Conservation (phyloP, 2,113 vertebrate genomes). For the Hydrolagus affinis region DNA sequence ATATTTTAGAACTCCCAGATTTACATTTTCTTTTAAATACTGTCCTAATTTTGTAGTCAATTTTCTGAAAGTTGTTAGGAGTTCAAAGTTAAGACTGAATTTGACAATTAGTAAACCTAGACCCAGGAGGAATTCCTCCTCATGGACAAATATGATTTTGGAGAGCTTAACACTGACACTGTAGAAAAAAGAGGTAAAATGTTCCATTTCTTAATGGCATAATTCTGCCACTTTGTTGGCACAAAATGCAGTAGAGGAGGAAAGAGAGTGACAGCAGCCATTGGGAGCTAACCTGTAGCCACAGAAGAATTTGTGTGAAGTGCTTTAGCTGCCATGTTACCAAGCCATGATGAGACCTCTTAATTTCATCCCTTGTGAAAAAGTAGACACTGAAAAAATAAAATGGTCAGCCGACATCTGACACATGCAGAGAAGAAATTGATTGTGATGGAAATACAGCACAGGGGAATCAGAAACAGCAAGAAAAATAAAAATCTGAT, state of each 20-base stretch:
- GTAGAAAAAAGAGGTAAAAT: not conserved
- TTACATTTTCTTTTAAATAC: too few relatives aligned
- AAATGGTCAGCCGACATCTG: not conserved
- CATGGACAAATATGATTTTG: not conserved
- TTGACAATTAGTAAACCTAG: too few relatives aligned
- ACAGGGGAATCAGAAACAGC: not conserved
- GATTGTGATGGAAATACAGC: too few relatives aligned
- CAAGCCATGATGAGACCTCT: not conserved
- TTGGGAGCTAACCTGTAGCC: not conserved
- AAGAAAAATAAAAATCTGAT: not conserved
- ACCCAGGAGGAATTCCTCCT: too few relatives aligned
- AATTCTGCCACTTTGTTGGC: not conserved
- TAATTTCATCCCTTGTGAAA: not conserved
- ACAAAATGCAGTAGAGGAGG: not conserved
- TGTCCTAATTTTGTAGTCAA: too few relatives aligned
- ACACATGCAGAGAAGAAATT: not conserved
- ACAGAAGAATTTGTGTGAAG: not conserved
- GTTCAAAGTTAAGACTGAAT: too few relatives aligned
- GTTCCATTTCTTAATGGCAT: not conserved
- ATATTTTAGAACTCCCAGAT: too few relatives aligned
- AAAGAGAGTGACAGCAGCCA: not conserved
- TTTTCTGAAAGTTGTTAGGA: too few relatives aligned
- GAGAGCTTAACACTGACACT: not conserved
- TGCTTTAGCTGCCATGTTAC: not conserved
- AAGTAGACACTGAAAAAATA: not conserved